Base-by-base conservation (phyloP, 1,140 invertebrate genomes). In the Meteorus sp. region DNA sequence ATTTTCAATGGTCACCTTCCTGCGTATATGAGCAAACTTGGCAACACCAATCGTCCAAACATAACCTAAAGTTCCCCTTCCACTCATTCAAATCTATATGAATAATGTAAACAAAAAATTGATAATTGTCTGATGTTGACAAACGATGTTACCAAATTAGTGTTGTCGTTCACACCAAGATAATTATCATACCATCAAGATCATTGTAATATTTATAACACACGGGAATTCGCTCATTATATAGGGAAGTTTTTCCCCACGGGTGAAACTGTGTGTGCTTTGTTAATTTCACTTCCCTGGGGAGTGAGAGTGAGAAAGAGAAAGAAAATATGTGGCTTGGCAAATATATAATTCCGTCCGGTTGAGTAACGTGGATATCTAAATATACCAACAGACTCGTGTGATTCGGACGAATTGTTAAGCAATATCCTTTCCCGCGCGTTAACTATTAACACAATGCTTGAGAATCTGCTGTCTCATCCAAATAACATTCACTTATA, bases 361-460 rank as follows among this genome's bases (percentile, higher is more conserved):
- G 51, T 53, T 53, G 35, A 23, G 19, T 19, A 53, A 53, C 51
- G 37, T 5, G 13, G 13, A 13, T 2, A 39, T 11, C 19, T 11
- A 15, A 5, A 41, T 15, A 15, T 39, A 22, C n/a, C 6, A 19
- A 13, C 13, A 41, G 31, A n/a, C 51, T 31, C 51, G 51, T 53
- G 51, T 41, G 51, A 53, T 53, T 53, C 33, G 51, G 51, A 53
- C 39, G 51, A 53, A 45, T 45, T 6, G 33, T 53, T 53, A 22
- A 20, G 51, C 51, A 53, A 53, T 11, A 53, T 53, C 51, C 51
- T 53, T 53, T 53, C 51, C 13, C 51, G 35, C 8, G 51, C 6
- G 6, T 6, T 33, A 11, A 17, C 39, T 39, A 53, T 35, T 53
- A 53, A 23, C 23, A 23, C 51, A 25, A 23, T 27, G 35, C 51